Percentiles rank a stretch among this genome's conserved stretches.
phyloP scores from a whole-genome alignment of 2,797 vertebrate species.

The Natrix natrix region DNA sequence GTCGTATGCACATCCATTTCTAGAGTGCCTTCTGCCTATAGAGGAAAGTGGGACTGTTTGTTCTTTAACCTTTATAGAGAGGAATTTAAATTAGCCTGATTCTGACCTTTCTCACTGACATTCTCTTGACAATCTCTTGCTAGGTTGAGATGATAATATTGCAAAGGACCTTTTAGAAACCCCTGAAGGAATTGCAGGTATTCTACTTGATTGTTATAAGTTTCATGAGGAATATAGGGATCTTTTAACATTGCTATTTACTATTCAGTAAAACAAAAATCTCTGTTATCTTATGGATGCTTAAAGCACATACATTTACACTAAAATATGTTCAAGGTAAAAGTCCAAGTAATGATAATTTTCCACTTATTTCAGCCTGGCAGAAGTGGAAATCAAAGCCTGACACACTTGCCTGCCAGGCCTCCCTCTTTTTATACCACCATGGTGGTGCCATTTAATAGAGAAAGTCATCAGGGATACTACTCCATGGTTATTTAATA shows the following conservation, averaged over 20 bases:
- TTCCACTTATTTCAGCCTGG: background rate
- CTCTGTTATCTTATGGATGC: background rate
- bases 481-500: background rate
- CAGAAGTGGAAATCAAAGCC: background rate
- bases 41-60: background rate
- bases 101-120: background rate
- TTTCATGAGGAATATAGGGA: background rate
- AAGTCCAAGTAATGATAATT: background rate
- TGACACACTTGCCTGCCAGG: background rate
- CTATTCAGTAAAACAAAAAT: background rate
- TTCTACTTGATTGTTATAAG: background rate
- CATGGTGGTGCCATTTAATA: background rate
- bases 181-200: background rate
- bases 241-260: background rate
- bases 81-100: background rate
- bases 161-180: conserved; percentile 28
- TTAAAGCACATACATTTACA: background rate
- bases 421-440: background rate
- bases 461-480: background rate
- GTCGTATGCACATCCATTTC: background rate
- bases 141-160: background rate
- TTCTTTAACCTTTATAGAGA: background rate
- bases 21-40: background rate
- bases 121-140: background rate
- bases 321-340: background rate